phyloP scores from a whole-genome alignment of 2,113 vertebrate species.

The Merops nubicus region DNA sequence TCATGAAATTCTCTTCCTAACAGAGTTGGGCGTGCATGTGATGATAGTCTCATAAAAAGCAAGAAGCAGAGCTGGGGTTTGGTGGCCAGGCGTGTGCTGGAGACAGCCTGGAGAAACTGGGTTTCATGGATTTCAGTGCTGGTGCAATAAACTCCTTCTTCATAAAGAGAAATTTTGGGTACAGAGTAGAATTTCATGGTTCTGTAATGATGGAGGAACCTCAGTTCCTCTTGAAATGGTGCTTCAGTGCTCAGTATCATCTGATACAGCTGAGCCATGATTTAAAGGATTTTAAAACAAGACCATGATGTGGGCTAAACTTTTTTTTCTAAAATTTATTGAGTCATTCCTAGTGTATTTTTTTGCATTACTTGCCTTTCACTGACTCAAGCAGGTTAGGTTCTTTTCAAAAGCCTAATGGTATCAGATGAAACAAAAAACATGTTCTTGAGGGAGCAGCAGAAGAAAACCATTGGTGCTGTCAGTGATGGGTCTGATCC shows the following conservation, averaged over 20 bases:
- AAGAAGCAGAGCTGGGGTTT: not conserved
- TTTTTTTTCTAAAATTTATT: not conserved
- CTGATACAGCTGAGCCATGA: not conserved
- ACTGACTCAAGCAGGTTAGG: not conserved
- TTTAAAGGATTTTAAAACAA: not conserved
- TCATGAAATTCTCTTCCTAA: not conserved
- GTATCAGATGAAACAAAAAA: not conserved
- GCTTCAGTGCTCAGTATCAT: not conserved
- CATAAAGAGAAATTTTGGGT: not conserved
- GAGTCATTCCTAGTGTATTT: not conserved
- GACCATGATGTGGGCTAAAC: not conserved
- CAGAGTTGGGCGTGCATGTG: rapidly evolving
- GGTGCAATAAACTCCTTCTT: not conserved
- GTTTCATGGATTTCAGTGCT: not conserved
- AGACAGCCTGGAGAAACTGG: not conserved
- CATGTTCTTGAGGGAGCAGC: not conserved
- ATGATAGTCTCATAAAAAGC: not conserved
- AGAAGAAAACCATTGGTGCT: not conserved
- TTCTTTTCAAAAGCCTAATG: not conserved
- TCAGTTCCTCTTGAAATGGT: not conserved
- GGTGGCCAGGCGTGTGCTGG: rapidly evolving
- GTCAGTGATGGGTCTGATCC: not conserved
- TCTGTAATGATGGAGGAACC: not conserved
- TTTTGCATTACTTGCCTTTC: not conserved
- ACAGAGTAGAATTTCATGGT: not conserved